Conservation (phyloP, 2,888 invertebrate species). For the Nymphalis urticae region DNA sequence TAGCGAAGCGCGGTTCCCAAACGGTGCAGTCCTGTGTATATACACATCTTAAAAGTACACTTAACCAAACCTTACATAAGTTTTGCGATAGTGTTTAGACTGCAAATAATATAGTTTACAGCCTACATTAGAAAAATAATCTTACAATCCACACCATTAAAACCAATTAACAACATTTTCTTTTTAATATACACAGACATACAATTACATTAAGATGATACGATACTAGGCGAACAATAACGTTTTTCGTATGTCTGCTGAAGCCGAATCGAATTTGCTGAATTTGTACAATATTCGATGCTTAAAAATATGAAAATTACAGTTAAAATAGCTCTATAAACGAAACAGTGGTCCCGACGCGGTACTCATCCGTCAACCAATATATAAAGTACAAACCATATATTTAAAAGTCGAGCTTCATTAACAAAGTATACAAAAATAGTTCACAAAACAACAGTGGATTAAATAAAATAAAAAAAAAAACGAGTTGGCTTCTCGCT, state of each 20-base stretch:
- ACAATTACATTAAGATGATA: conserved; percentile 41
- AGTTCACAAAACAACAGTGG: conserved; percentile 29
- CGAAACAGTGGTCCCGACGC: conserved; percentile 42
- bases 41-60: conserved; percentile 74
- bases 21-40: conserved; percentile 64
- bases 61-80: conserved; percentile 64
- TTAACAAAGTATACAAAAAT: conserved; percentile 28
- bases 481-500: not conserved
- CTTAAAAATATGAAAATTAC: conserved; percentile 28
- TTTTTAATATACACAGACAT: conserved; percentile 42
- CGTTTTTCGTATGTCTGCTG: conserved; percentile 23
- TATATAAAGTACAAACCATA: conserved; percentile 9
- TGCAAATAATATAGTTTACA: conserved; percentile 60
- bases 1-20: conserved; percentile 34
- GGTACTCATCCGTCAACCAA: conserved; percentile 28
- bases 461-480: conserved; percentile 12
- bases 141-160: conserved; percentile 49
- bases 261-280: conserved; percentile 30
- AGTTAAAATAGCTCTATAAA: conserved; percentile 25
- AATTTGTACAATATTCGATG: conserved; percentile 42
- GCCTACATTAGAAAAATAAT: conserved; percentile 60
- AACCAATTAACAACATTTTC: conserved; percentile 49
- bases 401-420: conserved; percentile 8
- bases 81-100: conserved; percentile 66
- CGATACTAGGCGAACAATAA: conserved; percentile 34